These are phyloP conservation scores for Sarcophaga bullata DNA, from an alignment of 1,140 invertebrate species.

Conservation along the genomic window DNA sequence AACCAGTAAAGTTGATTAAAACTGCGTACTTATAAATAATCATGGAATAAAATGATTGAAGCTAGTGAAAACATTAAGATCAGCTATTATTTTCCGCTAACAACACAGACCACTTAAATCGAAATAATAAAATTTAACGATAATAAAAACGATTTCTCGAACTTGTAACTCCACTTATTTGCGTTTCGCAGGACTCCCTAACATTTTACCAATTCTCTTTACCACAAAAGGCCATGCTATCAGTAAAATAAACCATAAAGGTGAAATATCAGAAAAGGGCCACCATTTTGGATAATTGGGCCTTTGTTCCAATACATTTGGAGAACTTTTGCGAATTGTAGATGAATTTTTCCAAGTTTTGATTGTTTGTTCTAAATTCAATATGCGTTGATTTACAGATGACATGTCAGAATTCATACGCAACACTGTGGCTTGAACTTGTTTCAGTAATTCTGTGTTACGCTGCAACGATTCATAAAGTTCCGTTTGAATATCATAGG, in stretches of 20 bases:
- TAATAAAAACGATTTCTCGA: neutral
- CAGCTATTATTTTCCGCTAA: no score
- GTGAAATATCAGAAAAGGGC: slow-evolving; percentile 69
- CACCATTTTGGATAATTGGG: slow-evolving; percentile 67
- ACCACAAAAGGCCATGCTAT: slow-evolving; percentile 72
- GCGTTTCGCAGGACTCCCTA: neutral
- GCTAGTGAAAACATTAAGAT: no score
- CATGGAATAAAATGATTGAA: no score
- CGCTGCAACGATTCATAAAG: slow-evolving; percentile 55
- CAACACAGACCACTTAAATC: no score
- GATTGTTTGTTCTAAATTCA: slow-evolving; percentile 60
- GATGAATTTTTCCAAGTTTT: slow-evolving; percentile 49
- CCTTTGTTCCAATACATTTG: neutral
- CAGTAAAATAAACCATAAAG: slow-evolving; percentile 68
- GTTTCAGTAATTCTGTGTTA: slow-evolving; percentile 56
- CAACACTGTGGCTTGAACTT: slow-evolving; percentile 65
- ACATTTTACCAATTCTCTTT: slow-evolving; percentile 15
- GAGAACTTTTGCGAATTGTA: slow-evolving; percentile 25
- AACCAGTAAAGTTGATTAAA: neutral
- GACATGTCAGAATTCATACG: slow-evolving; percentile 66
- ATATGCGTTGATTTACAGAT: slow-evolving; percentile 64
- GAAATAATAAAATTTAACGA: no score
- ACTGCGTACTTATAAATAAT: no score
- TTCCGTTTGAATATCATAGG: slow-evolving; percentile 72
- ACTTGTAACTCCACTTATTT: neutral